Base-by-base conservation (phyloP, 2,113 vertebrate species). In the Pollimyrus isidori region DNA sequence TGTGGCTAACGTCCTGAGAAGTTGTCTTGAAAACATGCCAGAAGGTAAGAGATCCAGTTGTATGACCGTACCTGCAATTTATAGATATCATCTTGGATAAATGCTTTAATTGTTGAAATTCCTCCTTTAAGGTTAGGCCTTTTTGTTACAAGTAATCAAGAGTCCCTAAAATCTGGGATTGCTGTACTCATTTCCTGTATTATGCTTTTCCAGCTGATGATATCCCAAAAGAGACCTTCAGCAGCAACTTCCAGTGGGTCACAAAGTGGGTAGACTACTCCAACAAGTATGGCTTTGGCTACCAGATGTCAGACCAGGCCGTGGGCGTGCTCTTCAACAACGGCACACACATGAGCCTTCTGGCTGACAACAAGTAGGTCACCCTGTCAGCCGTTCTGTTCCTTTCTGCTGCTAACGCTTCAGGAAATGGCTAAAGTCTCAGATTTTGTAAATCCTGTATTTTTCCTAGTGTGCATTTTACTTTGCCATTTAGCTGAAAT, bases 191-290 rank as follows among this genome's bases (percentile, higher is more conserved):
- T 39, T 10, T 23, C 23, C 73, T 88, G 73, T 52, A 50, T 69
- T 42, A 10, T 87, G 11, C 7, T 88, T 50, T 89, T 89, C 7
- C 93, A 97, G 97, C 96, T 3, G 96, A 97, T 26, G 93, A 94
- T 91, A 96, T 98, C 90, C 98, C 98, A 88, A 97, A 96, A 92
- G 95, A 97, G 88, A 96, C 96, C 88, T 92, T 96, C 88, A 95
- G 95, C 92, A 92, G 95, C 42, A 97, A 93, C 62, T 97, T 99
- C 93, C 98, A 98, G 87, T 99, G 98, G 98, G 98, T 99, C 93
- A 99, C 98, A 88, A 99, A 99, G 92, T 99, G 98, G 98, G 98
- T 99, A 87, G 98, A 99, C 94, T 99, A 99, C 90, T 99, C 98
- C 50, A 99, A 99, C 94, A 99, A 99, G 92, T 99, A 99, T 0